Conservation (phyloP, 2,113 vertebrate genomes). For the Podocnemis expansa region DNA sequence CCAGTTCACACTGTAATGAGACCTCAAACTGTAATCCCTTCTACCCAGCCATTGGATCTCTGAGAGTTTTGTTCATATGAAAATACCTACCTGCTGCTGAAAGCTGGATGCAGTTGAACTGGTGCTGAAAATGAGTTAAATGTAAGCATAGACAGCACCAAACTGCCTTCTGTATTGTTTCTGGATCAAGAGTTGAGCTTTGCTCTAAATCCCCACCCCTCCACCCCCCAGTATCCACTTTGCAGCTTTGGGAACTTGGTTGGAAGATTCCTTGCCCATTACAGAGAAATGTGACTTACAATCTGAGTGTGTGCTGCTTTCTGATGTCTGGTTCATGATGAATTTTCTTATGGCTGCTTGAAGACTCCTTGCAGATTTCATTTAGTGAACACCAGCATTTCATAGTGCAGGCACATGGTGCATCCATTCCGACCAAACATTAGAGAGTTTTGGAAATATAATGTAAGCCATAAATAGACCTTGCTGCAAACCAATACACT, state of each 20-base stretch:
- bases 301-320: fast-evolving
- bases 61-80: neutral
- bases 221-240: neutral
- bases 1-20: neutral
- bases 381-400: neutral
- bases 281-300: neutral
- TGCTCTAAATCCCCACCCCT: neutral
- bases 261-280: neutral
- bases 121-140: neutral
- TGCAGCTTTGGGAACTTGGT: neutral
- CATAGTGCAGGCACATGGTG: neutral
- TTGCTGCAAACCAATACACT: neutral
- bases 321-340: neutral
- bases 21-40: neutral
- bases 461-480: neutral
- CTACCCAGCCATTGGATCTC: neutral
- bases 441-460: neutral
- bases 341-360: neutral
- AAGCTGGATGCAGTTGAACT: neutral
- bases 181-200: neutral
- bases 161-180: neutral
- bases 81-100: neutral
- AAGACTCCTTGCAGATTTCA: neutral
- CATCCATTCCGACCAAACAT: neutral
- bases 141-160: neutral